Evolutionary conservation across 2,113 vertebrate species (phyloP).

Genomic region (Cinclus mexicanus): DNA sequence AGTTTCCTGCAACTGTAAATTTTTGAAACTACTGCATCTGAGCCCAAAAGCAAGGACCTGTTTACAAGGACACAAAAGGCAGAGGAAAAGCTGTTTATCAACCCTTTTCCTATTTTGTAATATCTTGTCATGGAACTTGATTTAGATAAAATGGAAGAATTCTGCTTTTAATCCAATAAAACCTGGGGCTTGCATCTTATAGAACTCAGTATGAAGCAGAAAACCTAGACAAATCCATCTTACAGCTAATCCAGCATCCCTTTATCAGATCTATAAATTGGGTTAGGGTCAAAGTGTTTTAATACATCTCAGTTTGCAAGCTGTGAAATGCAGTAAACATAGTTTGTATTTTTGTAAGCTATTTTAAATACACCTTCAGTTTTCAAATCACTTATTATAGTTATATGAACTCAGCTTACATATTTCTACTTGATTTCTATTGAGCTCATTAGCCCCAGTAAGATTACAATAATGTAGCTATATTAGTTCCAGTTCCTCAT

Average conservation of each 20-base stretch:
- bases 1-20: background rate
- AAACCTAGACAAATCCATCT: background rate
- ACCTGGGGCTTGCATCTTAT: background rate
- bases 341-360: background rate
- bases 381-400: background rate
- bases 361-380: background rate
- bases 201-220: background rate
- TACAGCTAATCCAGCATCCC: background rate
- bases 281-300: background rate
- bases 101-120: background rate
- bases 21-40: background rate
- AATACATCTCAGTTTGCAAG: background rate
- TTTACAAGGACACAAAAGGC: constrained; percentile 13
- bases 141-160: background rate
- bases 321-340: background rate
- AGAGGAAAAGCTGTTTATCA: background rate
- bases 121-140: background rate
- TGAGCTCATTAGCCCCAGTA: background rate
- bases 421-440: background rate
- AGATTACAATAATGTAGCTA: background rate
- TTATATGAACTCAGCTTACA: background rate
- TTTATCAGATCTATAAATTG: accelerated
- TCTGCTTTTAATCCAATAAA: background rate
- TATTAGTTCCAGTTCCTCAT: background rate
- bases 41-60: background rate